Base-by-base conservation (phyloP, 1,140 invertebrate genomes). In the Bactericera cockerelli region DNA sequence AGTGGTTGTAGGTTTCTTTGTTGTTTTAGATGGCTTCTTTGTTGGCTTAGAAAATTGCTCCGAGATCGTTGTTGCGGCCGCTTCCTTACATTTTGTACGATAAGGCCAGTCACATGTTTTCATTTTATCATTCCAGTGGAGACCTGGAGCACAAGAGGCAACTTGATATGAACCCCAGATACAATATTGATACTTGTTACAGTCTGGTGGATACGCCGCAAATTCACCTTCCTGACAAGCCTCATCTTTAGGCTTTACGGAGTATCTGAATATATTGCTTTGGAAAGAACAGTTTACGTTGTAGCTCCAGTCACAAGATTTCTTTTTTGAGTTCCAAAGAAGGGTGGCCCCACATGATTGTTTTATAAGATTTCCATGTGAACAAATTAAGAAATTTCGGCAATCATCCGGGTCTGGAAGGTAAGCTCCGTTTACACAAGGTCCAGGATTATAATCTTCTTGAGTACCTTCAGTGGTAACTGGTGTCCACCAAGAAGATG, bases 51-150 rank as follows among this genome's bases (percentile, higher is more conserved):
- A 13, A 31, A 31, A 4, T 31, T 31, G 28, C 21, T 61, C 58
- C 0, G 69, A 64, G 16, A 59, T 67, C 2, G 42, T 16, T 22
- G 42, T 49, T 10, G n/a, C 22, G n/a, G 42, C 6, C 8, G 22
- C 19, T 49, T 49, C 4, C 19, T 49, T 38, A 26, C 87, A 90
- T 64, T 82, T 81, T 1, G 83, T 86, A 13, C 74, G 73, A 16
- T 72, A 72, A 1, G 87, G 86, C 87, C 87, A 90, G 66, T 92
- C 87, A 63, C 87, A 91, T 6, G 79, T 72, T n/a, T 75, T 74
- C 14, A 72, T 71, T 2, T 70, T 67, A 8, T 70, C 68, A 64
- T 88, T 87, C 86, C 87, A 92, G 65, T 90, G 85, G n/a, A 90
- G 68, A 28, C 85, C 85, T 1, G 81, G 79, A 0, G 86, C 81